phyloP scores from a whole-genome alignment of 1,140 invertebrate genomes.

The Drosophila tani region DNA sequence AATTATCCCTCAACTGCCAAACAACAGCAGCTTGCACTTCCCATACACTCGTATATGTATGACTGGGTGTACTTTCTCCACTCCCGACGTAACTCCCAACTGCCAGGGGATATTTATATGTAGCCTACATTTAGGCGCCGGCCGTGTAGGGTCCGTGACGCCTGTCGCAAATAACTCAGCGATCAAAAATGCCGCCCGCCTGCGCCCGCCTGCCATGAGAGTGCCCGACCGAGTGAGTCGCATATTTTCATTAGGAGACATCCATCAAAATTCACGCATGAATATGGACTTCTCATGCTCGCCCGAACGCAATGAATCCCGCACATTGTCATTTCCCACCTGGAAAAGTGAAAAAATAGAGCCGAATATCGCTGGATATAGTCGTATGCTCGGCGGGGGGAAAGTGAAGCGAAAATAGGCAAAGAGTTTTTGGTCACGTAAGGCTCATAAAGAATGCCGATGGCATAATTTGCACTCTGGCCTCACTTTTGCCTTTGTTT shows the following conservation, averaged over 20 bases:
- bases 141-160: slow-evolving; percentile 18
- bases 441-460: slow-evolving; percentile 72
- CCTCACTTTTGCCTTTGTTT: slow-evolving; percentile 51
- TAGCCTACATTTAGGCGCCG: slow-evolving; percentile 66
- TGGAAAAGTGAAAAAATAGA: slow-evolving; percentile 24
- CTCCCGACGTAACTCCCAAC: background rate
- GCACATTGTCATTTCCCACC: slow-evolving; percentile 66
- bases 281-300: slow-evolving; percentile 53
- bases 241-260: slow-evolving; percentile 76
- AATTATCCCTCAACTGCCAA: slow-evolving; percentile 45
- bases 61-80: background rate
- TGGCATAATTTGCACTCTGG: slow-evolving; percentile 70
- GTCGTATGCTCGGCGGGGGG: slow-evolving; percentile 1
- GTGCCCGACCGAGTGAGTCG: slow-evolving; percentile 18
- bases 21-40: slow-evolving; percentile 50
- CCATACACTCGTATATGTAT: background rate
- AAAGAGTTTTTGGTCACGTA: slow-evolving; percentile 80
- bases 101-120: slow-evolving; percentile 45
- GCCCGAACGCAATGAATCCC: slow-evolving; percentile 35
- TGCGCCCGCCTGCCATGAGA: background rate
- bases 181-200: slow-evolving; percentile 33
- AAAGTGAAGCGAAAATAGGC: slow-evolving; percentile 40
- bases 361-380: slow-evolving; percentile 45
- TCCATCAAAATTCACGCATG: slow-evolving; percentile 79
- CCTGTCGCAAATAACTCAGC: slow-evolving; percentile 64